Evolutionary conservation across 2,113 vertebrate genomes (phyloP).

Genomic region (Delphinapterus leucas): DNA sequence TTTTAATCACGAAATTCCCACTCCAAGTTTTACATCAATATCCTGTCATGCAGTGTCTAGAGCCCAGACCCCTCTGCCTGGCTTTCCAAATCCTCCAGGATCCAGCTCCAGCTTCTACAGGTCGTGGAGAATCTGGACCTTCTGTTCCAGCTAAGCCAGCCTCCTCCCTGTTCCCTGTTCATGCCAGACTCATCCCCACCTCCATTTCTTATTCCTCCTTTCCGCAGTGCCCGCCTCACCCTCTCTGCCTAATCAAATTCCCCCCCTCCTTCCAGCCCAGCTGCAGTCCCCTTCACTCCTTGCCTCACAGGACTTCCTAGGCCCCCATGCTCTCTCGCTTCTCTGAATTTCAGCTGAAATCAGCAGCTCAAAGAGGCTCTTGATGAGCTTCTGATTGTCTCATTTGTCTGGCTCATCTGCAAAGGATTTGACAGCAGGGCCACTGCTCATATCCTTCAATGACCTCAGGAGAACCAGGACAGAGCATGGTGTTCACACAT

Average conservation of each 20-base stretch:
- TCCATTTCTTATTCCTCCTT: not conserved
- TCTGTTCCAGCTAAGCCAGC: not conserved
- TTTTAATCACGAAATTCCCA: not conserved
- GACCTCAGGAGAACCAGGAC: not conserved
- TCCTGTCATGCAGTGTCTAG: not conserved
- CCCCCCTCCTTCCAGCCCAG: not conserved
- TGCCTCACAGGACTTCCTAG: not conserved
- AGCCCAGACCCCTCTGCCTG: not conserved
- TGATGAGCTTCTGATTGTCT: not conserved
- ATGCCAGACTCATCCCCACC: not conserved
- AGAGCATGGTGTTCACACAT: not conserved
- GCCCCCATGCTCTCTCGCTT: not conserved
- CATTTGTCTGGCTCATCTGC: not conserved
- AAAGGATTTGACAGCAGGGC: not conserved
- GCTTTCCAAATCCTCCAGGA: not conserved
- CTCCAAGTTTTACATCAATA: not conserved
- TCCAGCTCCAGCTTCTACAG: not conserved
- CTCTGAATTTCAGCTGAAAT: slow-evolving; percentile 8
- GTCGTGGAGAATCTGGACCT: not conserved
- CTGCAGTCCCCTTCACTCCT: not conserved
- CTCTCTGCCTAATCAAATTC: not conserved
- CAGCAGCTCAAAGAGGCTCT: not conserved
- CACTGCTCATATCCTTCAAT: not conserved
- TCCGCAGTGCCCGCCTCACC: not conserved
- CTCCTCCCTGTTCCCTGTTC: not conserved